These are phyloP conservation scores for Acrocephalus kingi DNA, from an alignment of 2,113 vertebrate genomes.

Conservation along the genomic window DNA sequence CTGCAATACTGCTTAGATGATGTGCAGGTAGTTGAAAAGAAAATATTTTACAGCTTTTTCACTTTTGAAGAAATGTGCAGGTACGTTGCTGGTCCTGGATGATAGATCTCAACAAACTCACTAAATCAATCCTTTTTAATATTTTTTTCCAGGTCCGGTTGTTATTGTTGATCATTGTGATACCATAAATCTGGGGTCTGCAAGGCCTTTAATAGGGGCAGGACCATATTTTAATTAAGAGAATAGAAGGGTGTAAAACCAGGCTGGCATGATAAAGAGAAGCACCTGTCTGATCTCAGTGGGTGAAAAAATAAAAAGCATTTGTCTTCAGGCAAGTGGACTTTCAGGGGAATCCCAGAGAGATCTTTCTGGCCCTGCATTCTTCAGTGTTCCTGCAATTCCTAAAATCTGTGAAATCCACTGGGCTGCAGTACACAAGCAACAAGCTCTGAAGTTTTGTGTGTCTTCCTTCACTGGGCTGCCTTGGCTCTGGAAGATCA, in stretches of 20 bases:
- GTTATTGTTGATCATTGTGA: neutral
- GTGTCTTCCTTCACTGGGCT: neutral
- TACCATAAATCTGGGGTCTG: neutral
- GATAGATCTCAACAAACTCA: neutral
- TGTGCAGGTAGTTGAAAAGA: neutral
- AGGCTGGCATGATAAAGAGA: neutral
- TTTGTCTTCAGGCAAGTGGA: neutral
- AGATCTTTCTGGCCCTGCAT: neutral
- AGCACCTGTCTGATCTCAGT: neutral
- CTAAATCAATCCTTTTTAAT: accelerated
- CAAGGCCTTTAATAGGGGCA: neutral
- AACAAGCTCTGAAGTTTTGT: neutral
- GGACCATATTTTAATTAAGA: neutral
- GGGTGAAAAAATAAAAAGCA: neutral
- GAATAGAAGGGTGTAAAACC: neutral
- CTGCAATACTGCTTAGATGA: neutral
- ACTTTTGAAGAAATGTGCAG: neutral
- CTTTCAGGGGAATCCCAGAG: neutral
- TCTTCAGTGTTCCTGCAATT: neutral
- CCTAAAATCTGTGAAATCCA: neutral
- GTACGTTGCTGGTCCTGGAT: neutral
- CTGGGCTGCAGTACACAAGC: neutral
- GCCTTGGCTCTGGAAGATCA: neutral
- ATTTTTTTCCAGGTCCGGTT: neutral
- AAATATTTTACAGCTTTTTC: neutral